These are phyloP conservation scores for Pituophis catenifer DNA, from an alignment of 2,113 vertebrate genomes.

Conservation along the genomic window DNA sequence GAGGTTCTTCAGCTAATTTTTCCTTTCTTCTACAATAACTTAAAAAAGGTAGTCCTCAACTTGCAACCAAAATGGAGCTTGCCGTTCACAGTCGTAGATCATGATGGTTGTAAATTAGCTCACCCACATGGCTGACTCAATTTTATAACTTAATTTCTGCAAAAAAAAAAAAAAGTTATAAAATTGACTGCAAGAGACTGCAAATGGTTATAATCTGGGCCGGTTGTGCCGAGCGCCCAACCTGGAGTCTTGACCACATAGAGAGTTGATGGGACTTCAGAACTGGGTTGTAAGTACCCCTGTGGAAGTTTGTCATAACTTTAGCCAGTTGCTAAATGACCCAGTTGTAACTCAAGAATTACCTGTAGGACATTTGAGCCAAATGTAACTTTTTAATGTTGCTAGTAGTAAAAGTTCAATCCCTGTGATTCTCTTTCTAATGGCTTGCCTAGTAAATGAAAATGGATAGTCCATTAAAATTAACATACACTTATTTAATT, in stretches of 20 bases:
- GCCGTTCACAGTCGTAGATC: not conserved
- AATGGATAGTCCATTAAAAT: not conserved
- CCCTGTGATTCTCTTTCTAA: not conserved
- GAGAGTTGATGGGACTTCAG: not conserved
- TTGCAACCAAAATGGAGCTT: not conserved
- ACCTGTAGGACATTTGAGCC: not conserved
- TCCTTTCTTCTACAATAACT: not conserved
- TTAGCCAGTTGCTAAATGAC: not conserved
- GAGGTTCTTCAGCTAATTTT: not conserved
- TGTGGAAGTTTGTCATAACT: not conserved
- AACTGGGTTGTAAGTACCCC: not conserved
- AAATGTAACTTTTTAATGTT: not conserved
- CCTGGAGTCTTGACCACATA: not conserved
- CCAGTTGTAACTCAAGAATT: not conserved
- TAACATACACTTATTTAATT: accelerated
- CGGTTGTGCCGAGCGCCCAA: not conserved
- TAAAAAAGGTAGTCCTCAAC: not conserved
- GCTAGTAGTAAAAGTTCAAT: accelerated
- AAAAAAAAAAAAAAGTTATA: not conserved
- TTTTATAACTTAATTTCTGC: not conserved
- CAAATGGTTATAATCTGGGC: not conserved
- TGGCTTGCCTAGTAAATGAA: not conserved
- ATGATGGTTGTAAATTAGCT: not conserved
- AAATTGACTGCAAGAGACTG: not conserved
- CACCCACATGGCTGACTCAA: not conserved